Evolutionary conservation across 1,140 invertebrate species (phyloP).

Genomic region (Druon quercuslanigerum): DNA sequence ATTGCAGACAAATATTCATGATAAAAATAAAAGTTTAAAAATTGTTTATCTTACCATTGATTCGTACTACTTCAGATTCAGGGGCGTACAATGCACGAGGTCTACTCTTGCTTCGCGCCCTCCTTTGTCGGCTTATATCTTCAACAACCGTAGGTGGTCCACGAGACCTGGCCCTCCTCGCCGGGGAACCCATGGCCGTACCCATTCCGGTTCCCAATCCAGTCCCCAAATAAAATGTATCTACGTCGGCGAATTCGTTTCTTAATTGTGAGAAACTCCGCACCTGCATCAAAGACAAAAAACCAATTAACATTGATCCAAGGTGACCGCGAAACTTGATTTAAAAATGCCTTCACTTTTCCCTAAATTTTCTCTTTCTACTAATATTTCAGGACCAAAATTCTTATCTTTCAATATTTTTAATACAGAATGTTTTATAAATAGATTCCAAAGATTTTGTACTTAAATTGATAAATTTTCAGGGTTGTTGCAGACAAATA

Average conservation of each 20-base stretch:
- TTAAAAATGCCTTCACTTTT: no score
- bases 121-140: constrained; percentile 76
- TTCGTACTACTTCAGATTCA: constrained; percentile 85
- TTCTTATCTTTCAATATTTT: no score
- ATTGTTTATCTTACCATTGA: constrained; percentile 77
- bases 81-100: constrained; percentile 86
- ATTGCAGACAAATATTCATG: background rate
- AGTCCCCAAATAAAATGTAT: constrained; percentile 90
- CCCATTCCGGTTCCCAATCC: constrained; percentile 76
- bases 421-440: no score
- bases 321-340: no score
- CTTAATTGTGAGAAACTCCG: constrained; percentile 93
- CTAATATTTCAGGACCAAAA: no score
- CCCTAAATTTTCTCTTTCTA: no score
- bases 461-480: no score
- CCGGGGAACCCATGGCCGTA: constrained; percentile 77
- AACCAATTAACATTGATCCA: constrained; percentile 12
- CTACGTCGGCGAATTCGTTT: constrained; percentile 92
- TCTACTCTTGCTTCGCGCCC: constrained; percentile 87
- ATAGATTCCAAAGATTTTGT: no score
- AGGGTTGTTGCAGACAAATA: no score
- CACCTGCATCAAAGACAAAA: constrained; percentile 76
- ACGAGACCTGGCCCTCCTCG: constrained; percentile 83
- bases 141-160: constrained; percentile 77
- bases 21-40: background rate